phyloP scores from a whole-genome alignment of 2,888 invertebrate genomes.

The Geophilus truncorum region DNA sequence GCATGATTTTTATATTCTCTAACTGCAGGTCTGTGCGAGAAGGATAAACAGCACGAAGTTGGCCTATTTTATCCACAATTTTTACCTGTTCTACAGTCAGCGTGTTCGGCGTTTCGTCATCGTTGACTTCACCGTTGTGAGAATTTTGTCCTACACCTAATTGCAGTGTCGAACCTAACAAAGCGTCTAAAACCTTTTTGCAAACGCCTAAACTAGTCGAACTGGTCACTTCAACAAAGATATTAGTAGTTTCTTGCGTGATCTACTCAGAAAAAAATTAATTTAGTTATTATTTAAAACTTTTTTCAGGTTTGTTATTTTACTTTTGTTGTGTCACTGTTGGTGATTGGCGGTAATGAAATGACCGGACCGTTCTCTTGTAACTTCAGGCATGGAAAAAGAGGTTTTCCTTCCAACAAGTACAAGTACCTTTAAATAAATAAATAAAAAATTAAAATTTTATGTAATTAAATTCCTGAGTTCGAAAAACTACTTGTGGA shows the following conservation, averaged over 20 bases:
- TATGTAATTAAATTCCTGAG: background rate
- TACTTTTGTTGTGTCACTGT: conserved; percentile 74
- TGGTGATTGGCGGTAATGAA: conserved; percentile 81
- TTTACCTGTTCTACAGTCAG: conserved; percentile 63
- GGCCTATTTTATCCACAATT: conserved; percentile 63
- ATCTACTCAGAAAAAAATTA: conserved; percentile 55
- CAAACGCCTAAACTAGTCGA: conserved; percentile 61
- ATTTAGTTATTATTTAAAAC: background rate
- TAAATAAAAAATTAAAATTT: background rate
- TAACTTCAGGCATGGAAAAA: conserved; percentile 63
- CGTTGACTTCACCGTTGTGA: conserved; percentile 41
- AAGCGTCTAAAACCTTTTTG: conserved; percentile 60
- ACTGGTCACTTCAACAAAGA: conserved; percentile 73
- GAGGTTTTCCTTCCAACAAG: conserved; percentile 65
- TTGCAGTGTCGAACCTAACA: conserved; percentile 61
- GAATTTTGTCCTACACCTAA: conserved; percentile 53
- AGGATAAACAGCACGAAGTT: conserved; percentile 71
- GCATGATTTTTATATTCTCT: conserved; percentile 44
- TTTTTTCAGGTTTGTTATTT: background rate
- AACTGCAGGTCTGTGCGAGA: conserved; percentile 65
- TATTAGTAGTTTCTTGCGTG: conserved; percentile 59
- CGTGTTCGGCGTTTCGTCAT: conserved; percentile 40
- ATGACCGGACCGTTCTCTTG: conserved; percentile 63
- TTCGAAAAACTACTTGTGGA: conserved; percentile 75
- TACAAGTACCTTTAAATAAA: conserved; percentile 59